Evolutionary conservation across 1,140 invertebrate genomes (phyloP).

Genomic region (Drosophila lacertosa): DNA sequence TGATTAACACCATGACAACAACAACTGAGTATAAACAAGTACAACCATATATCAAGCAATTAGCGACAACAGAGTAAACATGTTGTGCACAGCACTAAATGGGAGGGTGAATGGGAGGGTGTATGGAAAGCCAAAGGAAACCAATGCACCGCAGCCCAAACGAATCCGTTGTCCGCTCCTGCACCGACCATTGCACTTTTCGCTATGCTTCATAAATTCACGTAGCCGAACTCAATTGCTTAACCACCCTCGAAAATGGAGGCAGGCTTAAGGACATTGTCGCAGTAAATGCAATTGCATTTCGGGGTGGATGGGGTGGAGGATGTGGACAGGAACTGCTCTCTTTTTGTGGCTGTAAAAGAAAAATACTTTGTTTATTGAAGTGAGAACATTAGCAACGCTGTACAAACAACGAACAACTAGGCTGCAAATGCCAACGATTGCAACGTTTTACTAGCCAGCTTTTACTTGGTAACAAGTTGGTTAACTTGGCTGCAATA

Average conservation of each 20-base stretch:
- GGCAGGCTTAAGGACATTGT: constrained; percentile 41
- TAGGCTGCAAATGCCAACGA: not conserved
- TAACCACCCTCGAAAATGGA: constrained; percentile 44
- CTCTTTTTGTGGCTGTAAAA: constrained; percentile 26
- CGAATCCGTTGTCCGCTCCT: constrained; percentile 27
- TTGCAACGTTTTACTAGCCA: constrained; percentile 17
- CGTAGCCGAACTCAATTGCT: constrained; percentile 59
- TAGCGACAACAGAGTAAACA: constrained; percentile 76
- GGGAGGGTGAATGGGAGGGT: constrained; percentile 34
- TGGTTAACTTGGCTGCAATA: constrained; percentile 1
- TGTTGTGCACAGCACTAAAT: constrained; percentile 6
- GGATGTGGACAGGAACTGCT: constrained; percentile 13
- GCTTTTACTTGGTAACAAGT: constrained; percentile 27
- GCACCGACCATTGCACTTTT: constrained; percentile 62
- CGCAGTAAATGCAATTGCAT: constrained; percentile 54
- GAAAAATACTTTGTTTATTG: constrained; percentile 46
- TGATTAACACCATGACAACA: constrained; percentile 65
- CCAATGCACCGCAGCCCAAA: constrained; percentile 8
- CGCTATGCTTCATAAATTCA: constrained; percentile 75
- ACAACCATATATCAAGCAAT: constrained; percentile 69
- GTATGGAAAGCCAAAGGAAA: constrained; percentile 15
- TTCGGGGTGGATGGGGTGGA: not conserved
- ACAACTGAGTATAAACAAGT: constrained; percentile 30
- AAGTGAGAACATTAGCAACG: constrained; percentile 61
- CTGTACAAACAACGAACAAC: constrained; percentile 34